Base-by-base conservation (phyloP, 2,888 invertebrate genomes). In the Sympetrum striolatum region DNA sequence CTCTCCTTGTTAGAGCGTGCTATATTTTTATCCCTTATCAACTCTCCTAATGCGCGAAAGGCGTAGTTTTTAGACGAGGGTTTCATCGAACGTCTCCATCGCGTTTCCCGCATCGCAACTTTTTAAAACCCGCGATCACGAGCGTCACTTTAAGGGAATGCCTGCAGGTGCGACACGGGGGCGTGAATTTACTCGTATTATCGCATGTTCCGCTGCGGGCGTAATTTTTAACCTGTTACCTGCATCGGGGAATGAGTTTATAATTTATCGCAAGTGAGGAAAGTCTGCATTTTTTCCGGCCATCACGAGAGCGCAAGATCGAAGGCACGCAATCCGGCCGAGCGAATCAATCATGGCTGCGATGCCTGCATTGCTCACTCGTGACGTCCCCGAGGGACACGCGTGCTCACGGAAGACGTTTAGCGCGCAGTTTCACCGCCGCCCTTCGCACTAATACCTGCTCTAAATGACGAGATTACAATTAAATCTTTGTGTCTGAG, bases 231-330 rank as follows among this genome's bases (percentile, higher is more conserved):
- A 60, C 82, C 82, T 82, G 82, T 82, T 58, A 60, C n/a, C 35
- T 6, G 53, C 35, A 58, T 35, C 37, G 60, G 35, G 31, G 86
- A 86, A 86, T 60, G 37, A 86, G 60, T 86, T 86, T 86, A 64
- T 86, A 82, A 82, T 82, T 82, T 22, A 31, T 31, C 14, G 82
- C 31, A 60, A 82, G 82, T 82, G 82, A 82, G 53, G 18, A 58
- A 82, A 82, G 44, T 58, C 35, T 31, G 58, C 58, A 58, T 82
- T 58, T 82, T 82, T 35, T 58, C 18, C 82, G 22, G 58, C 18
- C 53, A 60, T 82, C 82, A 82, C 58, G 82, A 53, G 22, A 82
- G 35, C 82, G 58, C 31, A 73, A 64, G 64, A 64, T 73, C 25
- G 31, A 73, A 73, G 14, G 73, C 73, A 73, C 73, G 73, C 73